These are phyloP conservation scores for Temnothorax ravouxi DNA, from an alignment of 2,888 invertebrate genomes.

Conservation along the genomic window DNA sequence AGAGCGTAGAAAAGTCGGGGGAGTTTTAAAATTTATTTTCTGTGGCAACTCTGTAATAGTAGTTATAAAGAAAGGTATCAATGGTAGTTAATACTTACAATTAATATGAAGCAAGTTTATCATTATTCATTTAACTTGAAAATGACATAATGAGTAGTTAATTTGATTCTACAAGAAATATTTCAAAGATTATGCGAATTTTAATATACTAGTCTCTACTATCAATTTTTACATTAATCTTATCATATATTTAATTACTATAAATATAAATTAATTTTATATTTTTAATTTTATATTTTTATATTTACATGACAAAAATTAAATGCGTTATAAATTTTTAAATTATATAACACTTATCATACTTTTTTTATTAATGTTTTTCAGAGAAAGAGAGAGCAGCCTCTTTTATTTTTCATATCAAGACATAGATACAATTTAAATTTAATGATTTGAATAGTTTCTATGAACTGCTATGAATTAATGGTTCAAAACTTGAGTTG, in stretches of 20 bases:
- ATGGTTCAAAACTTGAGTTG: neutral
- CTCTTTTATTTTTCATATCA: neutral
- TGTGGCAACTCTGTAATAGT: too few relatives aligned
- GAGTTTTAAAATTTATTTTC: too few relatives aligned
- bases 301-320: neutral
- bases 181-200: neutral
- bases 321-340: constrained; percentile 3
- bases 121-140: constrained; percentile 36
- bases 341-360: constrained; percentile 6
- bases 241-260: neutral
- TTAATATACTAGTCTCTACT: constrained; percentile 1
- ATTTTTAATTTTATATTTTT: too few relatives aligned
- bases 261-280: constrained; percentile 9
- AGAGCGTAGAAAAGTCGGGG: too few relatives aligned
- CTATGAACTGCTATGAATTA: neutral
- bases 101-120: constrained; percentile 15
- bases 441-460: neutral
- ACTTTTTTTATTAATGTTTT: constrained; percentile 6
- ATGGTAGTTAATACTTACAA: neutral
- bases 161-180: constrained; percentile 15
- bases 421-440: neutral
- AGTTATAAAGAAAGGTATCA: neutral
- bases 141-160: constrained; percentile 48
- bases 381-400: neutral
- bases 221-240: neutral